These are phyloP conservation scores for Patella depressa DNA, from an alignment of 2,888 invertebrate genomes.

Conservation along the genomic window DNA sequence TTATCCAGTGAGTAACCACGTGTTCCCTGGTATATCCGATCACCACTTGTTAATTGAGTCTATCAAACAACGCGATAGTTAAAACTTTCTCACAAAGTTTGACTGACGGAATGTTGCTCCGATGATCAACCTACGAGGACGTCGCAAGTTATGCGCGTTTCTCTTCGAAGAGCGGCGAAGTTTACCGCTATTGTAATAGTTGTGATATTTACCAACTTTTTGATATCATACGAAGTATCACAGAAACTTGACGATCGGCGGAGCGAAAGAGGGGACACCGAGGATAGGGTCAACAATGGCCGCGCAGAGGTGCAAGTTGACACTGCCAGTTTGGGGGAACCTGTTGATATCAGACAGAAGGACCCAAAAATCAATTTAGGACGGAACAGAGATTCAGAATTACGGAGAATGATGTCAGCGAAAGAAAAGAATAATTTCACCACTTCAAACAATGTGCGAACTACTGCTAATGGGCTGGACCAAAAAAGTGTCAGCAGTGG, in stretches of 20 bases:
- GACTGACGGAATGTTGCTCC: neutral
- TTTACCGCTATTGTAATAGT: conserved; percentile 31
- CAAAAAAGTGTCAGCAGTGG: conserved; percentile 10
- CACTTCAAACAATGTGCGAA: neutral
- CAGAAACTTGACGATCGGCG: neutral
- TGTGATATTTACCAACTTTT: conserved; percentile 34
- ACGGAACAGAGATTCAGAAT: neutral
- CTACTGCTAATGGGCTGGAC: neutral
- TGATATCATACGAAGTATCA: conserved; percentile 15
- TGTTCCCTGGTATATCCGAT: too few relatives aligned
- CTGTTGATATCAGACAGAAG: conserved; percentile 27
- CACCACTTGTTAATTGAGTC: too few relatives aligned
- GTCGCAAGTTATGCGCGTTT: conserved; percentile 41
- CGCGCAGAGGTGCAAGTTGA: conserved; percentile 26
- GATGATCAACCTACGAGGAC: neutral
- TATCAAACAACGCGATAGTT: too few relatives aligned
- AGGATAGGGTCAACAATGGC: neutral
- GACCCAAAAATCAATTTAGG: neutral
- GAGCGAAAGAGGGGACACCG: neutral
- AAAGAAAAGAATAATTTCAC: conserved; percentile 15
- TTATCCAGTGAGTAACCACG: too few relatives aligned
- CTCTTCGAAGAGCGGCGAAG: conserved; percentile 44
- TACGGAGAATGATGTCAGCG: conserved; percentile 1
- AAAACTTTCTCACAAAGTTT: neutral
- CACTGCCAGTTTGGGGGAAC: conserved; percentile 22